Base-by-base conservation (phyloP, 2,113 vertebrate genomes). In the Rhizomys pruinosus region DNA sequence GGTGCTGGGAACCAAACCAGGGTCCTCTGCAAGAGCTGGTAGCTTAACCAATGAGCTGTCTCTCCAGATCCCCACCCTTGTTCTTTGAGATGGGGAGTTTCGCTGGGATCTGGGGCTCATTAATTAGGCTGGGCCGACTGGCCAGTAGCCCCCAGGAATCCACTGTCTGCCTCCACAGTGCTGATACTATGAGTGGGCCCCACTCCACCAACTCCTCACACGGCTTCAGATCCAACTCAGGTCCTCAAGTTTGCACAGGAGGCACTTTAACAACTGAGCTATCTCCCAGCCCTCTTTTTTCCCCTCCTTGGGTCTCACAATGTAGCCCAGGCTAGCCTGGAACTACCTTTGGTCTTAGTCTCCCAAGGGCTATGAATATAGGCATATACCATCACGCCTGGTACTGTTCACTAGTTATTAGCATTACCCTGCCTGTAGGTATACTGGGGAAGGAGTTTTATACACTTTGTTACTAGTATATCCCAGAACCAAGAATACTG, bases 391-490 rank as follows among this genome's bases (percentile, higher is more conserved):
- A 64, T 22, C 80, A 74, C 2, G 16, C 20, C 42, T 20, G 12
- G 0, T 57, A 52, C 2, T 55, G 27, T 77, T 78, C 88, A 22
- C 61, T 82, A 92, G 64, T 47, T 27, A 44, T 72, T 52, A 87
- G 47, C 63, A 37, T 88, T 47, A 5, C 69, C 69, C 27, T 90
- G 6, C 39, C n/a, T 86, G 66, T n/a, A 92, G 20, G 1, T 69
- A 89, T 87, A 37, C 20, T 86, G 44, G 37, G 16, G 64, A 73
- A 8, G 63, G 44, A 82, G 72, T 93, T 90, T 74, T 90, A 7
- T 57, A 37, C 52, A 22, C 52, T 87, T 91, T 81, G 10, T 74
- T 94, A 72, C 39, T 85, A 55, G 11, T 69, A 90, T 90, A 90
- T 72, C 52, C 16, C 17, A 92, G 37, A 89, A 74, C 59, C 82